Evolutionary conservation across 1,140 invertebrate genomes (phyloP).

Genomic region (Trachelipus rathkii): DNA sequence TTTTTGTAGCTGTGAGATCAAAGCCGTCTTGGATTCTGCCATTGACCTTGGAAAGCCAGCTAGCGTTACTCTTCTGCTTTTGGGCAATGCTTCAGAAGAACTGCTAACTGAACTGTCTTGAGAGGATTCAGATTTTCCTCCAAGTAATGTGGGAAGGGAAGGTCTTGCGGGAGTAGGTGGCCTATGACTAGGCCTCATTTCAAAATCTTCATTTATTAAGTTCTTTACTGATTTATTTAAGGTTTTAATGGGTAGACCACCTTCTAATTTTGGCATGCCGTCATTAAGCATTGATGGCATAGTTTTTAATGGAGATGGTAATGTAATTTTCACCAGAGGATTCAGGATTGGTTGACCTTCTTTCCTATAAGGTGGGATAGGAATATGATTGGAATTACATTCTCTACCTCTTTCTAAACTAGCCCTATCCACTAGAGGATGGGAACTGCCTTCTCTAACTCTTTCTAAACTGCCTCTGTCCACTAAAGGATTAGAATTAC

Average conservation of each 20-base stretch:
- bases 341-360: neutral
- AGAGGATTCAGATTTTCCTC: constrained; percentile 23
- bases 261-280: constrained; percentile 29
- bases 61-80: constrained; percentile 19
- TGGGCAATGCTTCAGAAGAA: constrained; percentile 13
- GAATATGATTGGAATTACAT: too few species aligned
- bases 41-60: neutral
- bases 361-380: too few species aligned
- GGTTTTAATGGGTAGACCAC: constrained; percentile 16
- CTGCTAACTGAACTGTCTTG: constrained; percentile 25
- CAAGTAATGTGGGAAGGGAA: constrained; percentile 32
- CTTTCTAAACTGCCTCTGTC: too few species aligned
- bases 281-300: neutral
- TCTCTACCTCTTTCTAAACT: too few species aligned
- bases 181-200: constrained; percentile 25
- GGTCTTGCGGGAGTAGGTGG: constrained; percentile 37
- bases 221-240: constrained; percentile 30
- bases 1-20: constrained; percentile 8
- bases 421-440: too few species aligned
- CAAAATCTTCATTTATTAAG: constrained; percentile 28
- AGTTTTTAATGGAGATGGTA: neutral
- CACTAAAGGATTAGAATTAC: neutral
- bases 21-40: constrained; percentile 21
- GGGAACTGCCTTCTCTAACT: too few species aligned
- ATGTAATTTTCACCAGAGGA: neutral